Base-by-base conservation (phyloP, 2,888 invertebrate species). In the Dione juno region DNA sequence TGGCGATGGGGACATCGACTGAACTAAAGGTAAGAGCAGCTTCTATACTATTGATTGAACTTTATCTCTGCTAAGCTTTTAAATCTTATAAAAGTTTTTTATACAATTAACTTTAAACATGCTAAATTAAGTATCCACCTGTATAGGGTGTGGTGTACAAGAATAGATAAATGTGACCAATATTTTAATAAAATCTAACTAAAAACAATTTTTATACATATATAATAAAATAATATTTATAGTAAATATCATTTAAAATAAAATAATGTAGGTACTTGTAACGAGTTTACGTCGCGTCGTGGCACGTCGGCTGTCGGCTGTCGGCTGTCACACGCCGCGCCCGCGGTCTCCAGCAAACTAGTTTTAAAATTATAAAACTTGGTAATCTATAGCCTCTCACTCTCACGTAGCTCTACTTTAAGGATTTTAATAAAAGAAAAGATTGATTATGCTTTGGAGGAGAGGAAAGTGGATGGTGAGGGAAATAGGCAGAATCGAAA, bases 361-460 rank as follows among this genome's bases (percentile, higher is more conserved):
- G 16, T 41, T 16, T 41, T 40, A 41, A 58, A 58, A 58, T 58
- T 58, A 3, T 58, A 19, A 40, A 41, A 40, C 1, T 58, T 40
- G 5, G 19, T 58, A 58, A 58, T 58, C 58, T 58, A 58, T 19
- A 16, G 58, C 13, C 1, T n/a, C n/a, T 28, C 5, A 28, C 28
- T 28, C 9, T 53, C 58, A 13, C 40, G 16, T 41, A 8, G 14
- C 19, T 13, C 19, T 3, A 40, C 13, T 58, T 40, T 58, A 1
- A 21, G 9, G 21, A 41, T 59, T 59, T 59, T 43, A 21, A 59
- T 58, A 58, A 58, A 58, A 41, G 58, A 19, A 41, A 41, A 58
- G 58, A 58, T 58, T 37, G 58, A 58, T 58, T 58, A 37, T 11
- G 28, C 21, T 53, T 53, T 14, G 13, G 21, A 53, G 21, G 13